A percentile compares a stretch with the other conserved stretches of the same genome.
phyloP scores from a whole-genome alignment of 2,113 vertebrate species.

The Strix uralensis region DNA sequence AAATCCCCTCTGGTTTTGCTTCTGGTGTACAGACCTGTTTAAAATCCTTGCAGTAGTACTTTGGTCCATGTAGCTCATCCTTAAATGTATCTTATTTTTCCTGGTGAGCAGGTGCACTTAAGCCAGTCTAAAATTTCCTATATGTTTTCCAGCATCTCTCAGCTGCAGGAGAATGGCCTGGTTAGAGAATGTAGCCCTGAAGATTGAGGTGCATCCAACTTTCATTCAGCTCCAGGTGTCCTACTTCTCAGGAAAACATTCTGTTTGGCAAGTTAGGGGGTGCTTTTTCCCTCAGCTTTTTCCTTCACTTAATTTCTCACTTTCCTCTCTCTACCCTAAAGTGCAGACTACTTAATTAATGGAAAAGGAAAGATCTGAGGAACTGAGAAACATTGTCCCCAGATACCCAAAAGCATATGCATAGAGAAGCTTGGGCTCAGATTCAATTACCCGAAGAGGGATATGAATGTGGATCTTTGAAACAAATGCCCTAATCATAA shows the following conservation, averaged over 20 bases:
- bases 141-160: neutral
- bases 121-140: neutral
- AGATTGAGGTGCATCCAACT: neutral
- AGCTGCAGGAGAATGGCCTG: neutral
- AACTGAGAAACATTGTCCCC: neutral
- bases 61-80: neutral
- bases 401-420: neutral
- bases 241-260: neutral
- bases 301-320: neutral
- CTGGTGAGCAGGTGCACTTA: neutral
- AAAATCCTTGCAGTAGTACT: neutral
- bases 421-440: neutral
- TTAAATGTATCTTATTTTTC: neutral
- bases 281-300: neutral
- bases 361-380: slow-evolving; percentile 7
- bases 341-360: neutral
- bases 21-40: neutral
- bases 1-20: neutral
- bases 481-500: neutral
- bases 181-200: neutral
- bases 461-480: neutral
- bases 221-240: neutral
- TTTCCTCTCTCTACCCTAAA: neutral
- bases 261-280: neutral
- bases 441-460: neutral